Evolutionary conservation across 2,888 invertebrate species (phyloP).

Genomic region (Lagria hirta): DNA sequence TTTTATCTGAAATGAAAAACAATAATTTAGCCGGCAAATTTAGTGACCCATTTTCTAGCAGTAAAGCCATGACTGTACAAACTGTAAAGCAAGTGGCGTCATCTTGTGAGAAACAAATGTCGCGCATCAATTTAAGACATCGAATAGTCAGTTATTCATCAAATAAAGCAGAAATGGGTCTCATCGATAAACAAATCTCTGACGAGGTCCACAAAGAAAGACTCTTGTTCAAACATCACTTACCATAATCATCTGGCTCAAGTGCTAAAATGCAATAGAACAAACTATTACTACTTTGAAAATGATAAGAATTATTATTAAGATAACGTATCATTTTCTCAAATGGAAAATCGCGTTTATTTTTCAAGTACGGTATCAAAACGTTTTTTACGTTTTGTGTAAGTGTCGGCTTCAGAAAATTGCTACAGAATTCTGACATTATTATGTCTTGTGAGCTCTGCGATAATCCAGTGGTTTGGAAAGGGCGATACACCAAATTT

Average conservation of each 20-base stretch:
- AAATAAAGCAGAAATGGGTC: no score
- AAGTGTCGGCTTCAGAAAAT: slow-evolving; percentile 68
- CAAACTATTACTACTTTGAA: slow-evolving; percentile 58
- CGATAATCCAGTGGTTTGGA: slow-evolving; percentile 59
- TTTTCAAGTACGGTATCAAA: slow-evolving; percentile 68
- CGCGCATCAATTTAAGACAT: no score
- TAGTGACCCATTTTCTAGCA: no score
- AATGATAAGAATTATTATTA: slow-evolving; percentile 47
- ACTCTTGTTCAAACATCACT: slow-evolving; percentile 46
- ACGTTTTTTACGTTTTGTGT: slow-evolving; percentile 69
- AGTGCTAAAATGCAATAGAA: slow-evolving; percentile 69
- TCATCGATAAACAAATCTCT: no score
- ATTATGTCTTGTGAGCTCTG: slow-evolving; percentile 58
- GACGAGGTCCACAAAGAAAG: no score
- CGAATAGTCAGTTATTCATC: no score
- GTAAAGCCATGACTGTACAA: no score
- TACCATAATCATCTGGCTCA: slow-evolving; percentile 68
- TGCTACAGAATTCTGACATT: slow-evolving; percentile 62
- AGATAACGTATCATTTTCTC: slow-evolving; percentile 52
- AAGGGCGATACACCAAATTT: slow-evolving; percentile 75
- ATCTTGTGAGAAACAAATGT: no score
- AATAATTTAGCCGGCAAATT: no score
- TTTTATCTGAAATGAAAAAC: no score
- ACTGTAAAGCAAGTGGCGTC: no score
- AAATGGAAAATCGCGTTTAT: slow-evolving; percentile 56